phyloP scores from a whole-genome alignment of 1,140 invertebrate genomes.

The Danaus melanippus region DNA sequence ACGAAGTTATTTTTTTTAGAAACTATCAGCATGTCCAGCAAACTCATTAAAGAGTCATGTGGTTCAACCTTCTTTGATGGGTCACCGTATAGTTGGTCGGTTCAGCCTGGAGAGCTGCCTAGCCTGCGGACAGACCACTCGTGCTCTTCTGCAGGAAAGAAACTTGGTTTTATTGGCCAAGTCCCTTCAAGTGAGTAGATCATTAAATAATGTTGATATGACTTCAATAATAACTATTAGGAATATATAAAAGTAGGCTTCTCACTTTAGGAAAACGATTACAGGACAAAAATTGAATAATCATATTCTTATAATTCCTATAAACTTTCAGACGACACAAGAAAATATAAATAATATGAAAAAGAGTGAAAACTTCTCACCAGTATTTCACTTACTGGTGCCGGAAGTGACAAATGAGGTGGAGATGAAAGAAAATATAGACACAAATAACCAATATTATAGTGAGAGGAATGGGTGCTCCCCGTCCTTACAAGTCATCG shows the following conservation, averaged over 20 bases:
- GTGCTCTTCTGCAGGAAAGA: slow-evolving; percentile 48
- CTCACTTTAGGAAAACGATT: neutral
- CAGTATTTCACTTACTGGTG: slow-evolving; percentile 62
- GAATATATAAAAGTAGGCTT: neutral
- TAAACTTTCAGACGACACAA: slow-evolving; percentile 48
- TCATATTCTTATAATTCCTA: slow-evolving; percentile 4
- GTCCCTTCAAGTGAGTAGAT: slow-evolving; percentile 37
- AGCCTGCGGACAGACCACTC: slow-evolving; percentile 51
- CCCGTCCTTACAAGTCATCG: slow-evolving; percentile 43
- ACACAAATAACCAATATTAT: slow-evolving; percentile 50
- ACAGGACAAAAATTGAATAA: slow-evolving; percentile 2
- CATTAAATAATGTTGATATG: neutral
- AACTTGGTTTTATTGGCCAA: slow-evolving; percentile 38
- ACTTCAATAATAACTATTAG: neutral
- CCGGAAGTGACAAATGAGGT: slow-evolving; percentile 53
- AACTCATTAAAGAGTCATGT: slow-evolving; percentile 40
- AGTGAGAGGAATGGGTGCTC: slow-evolving; percentile 38
- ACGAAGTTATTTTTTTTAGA: slow-evolving; percentile 37
- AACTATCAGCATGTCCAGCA: slow-evolving; percentile 38
- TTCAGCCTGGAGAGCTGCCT: slow-evolving; percentile 57
- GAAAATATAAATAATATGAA: slow-evolving; percentile 54
- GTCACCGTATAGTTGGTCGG: slow-evolving; percentile 35
- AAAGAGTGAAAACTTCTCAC: slow-evolving; percentile 57
- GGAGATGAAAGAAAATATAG: slow-evolving; percentile 65
- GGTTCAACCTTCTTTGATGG: slow-evolving; percentile 45